Evolutionary conservation across 2,888 invertebrate species (phyloP).

Genomic region (Melikaiella ostensackeni): DNA sequence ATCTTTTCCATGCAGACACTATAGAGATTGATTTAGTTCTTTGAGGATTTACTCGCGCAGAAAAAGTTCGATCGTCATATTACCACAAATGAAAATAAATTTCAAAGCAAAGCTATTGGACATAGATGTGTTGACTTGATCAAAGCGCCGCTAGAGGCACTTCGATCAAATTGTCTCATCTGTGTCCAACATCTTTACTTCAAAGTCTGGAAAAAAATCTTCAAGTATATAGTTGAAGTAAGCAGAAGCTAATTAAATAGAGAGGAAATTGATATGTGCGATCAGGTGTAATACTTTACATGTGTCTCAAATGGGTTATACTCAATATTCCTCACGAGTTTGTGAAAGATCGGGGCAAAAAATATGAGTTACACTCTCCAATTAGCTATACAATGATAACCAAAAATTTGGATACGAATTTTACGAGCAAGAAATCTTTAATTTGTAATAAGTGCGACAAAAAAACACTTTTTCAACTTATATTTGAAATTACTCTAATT

Average conservation of each 20-base stretch:
- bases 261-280: conserved; percentile 21
- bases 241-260: conserved; percentile 25
- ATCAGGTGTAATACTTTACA: conserved; percentile 37
- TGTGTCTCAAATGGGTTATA: conserved; percentile 35
- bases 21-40: background rate
- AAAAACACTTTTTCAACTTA: background rate
- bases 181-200: too few species aligned
- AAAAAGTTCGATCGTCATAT: background rate
- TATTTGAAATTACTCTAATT: background rate
- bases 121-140: too few species aligned
- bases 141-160: too few species aligned
- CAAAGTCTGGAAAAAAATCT: background rate
- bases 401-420: background rate
- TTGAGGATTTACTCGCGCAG: background rate
- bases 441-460: background rate
- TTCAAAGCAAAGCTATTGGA: background rate
- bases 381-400: background rate
- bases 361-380: conserved; percentile 22
- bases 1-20: background rate
- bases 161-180: too few species aligned
- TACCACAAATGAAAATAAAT: background rate
- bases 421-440: background rate
- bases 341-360: conserved; percentile 25
- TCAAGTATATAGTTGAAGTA: conserved; percentile 7
- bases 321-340: conserved; percentile 26